Evolutionary conservation across 2,888 invertebrate species (phyloP), one percentile per base, ranked within the genome.

Genomic region (Camponotus fellah): DNA sequence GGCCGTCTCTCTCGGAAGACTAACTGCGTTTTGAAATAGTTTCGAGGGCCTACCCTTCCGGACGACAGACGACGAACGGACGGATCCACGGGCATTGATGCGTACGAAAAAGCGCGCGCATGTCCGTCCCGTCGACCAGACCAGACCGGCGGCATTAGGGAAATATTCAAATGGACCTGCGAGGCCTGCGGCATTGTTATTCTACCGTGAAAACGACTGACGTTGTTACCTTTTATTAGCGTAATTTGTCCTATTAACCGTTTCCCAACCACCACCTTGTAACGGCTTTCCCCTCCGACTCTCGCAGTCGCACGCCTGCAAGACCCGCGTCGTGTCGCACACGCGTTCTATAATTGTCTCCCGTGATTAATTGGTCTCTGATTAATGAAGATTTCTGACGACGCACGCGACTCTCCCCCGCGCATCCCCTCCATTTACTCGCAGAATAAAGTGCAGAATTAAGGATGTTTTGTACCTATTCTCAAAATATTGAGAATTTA

Each of bases 201-300:
- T 94, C 94, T 94, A 94, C 92, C 94, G 94, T 94, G 93, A 94
- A 94, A 94, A 94, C 93, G 93, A 86, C 93, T 89, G 92, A 86
- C 91, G 93, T 92, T 93, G 92, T 94, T 94, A 92, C 92, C 93
- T 92, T 93, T 93, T 92, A 94, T 94, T 93, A 93, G 92, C 91
- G 92, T 93, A 93, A 94, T 93, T 94, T 92, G 92, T 93, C 92
- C 93, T 91, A 92, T 92, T 92, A 92, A 92, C 91, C 89, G 92
- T 92, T 93, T 92, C 91, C 91, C 92, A 91, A 84, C 86, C 86
- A 84, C 91, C 91, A 87, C 89, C 90, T 88, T 90, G 76, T 87
- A 88, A 90, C 91, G 91, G 88, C 84, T 86, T 81, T 85, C 83
- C 88, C 85, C 79, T 26, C 26, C 26, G 26, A 26, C 26, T 26